Conservation (phyloP, 2,888 invertebrate genomes). For the Heliconius erato region DNA sequence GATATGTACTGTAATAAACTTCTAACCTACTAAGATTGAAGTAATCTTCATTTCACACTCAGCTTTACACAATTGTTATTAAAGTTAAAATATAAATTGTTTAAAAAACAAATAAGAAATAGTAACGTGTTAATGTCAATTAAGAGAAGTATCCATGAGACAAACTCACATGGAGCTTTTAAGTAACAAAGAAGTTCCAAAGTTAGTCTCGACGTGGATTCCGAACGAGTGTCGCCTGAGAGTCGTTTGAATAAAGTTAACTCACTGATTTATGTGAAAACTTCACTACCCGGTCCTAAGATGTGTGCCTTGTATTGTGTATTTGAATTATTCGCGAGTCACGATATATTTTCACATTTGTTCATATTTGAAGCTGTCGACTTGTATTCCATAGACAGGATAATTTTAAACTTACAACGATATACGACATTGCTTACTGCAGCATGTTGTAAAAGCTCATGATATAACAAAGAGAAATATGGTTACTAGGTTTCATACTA, state of each 20-base stretch:
- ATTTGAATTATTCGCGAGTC: conserved; percentile 69
- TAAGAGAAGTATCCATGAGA: conserved; percentile 18
- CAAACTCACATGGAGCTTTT: conserved; percentile 47
- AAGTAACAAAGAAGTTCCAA: conserved; percentile 68
- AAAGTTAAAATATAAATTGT: neutral
- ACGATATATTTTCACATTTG: conserved; percentile 52
- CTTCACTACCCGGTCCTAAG: conserved; percentile 67
- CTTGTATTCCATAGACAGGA: conserved; percentile 60
- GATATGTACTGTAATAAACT: neutral
- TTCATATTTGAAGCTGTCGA: conserved; percentile 63
- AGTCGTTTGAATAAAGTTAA: conserved; percentile 85
- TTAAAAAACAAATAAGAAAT: neutral
- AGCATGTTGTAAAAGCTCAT: neutral
- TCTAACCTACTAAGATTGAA: neutral
- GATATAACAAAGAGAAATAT: conserved; percentile 11
- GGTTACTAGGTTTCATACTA: neutral
- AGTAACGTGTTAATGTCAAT: neutral
- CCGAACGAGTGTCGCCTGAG: conserved; percentile 83
- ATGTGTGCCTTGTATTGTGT: conserved; percentile 71
- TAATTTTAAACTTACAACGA: conserved; percentile 64
- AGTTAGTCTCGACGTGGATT: conserved; percentile 79
- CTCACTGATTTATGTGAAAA: conserved; percentile 83
- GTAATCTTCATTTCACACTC: neutral
- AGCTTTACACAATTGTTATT: neutral
- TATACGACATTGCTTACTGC: neutral